These are phyloP conservation scores for Trididemnum nubilum DNA, from an alignment of 23 tunicate species.

Conservation along the genomic window DNA sequence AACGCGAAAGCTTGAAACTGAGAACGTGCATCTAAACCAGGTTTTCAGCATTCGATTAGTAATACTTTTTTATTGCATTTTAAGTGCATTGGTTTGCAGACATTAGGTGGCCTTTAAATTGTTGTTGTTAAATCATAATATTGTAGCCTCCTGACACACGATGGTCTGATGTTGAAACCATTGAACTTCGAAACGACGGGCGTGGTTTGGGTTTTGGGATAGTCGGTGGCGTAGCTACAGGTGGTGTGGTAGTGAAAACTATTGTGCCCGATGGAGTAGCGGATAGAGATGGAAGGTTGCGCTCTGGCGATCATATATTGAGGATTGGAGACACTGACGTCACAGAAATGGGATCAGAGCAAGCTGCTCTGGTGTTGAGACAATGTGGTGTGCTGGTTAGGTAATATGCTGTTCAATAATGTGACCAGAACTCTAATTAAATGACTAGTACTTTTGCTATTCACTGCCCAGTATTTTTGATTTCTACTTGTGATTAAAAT, in stretches of 20 bases:
- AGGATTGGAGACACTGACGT: conserved; percentile 89
- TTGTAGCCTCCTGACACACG: conserved; percentile 65
- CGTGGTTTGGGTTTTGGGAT: conserved; percentile 93
- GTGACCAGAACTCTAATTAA: neutral
- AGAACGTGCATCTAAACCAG: no score
- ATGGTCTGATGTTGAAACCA: conserved; percentile 91
- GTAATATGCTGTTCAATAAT: neutral
- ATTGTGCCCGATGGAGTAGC: conserved; percentile 89
- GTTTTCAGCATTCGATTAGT: no score
- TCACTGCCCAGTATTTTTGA: neutral
- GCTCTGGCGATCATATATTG: conserved; percentile 87
- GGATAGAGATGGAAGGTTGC: conserved; percentile 72
- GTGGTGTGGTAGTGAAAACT: conserved; percentile 90
- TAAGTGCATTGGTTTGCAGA: no score
- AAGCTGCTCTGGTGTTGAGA: conserved; percentile 81
- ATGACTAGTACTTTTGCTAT: neutral
- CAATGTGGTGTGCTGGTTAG: conserved; percentile 81
- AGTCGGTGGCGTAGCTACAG: conserved; percentile 88
- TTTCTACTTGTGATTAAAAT: neutral
- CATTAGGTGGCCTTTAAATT: no score
- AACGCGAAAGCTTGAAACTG: no score
- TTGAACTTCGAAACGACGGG: conserved; percentile 75
- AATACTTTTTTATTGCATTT: no score
- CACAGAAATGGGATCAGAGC: conserved; percentile 73
- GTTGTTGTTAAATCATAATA: no score